Conservation (phyloP, 1,140 invertebrate genomes). For the Diachasma alloeum region DNA sequence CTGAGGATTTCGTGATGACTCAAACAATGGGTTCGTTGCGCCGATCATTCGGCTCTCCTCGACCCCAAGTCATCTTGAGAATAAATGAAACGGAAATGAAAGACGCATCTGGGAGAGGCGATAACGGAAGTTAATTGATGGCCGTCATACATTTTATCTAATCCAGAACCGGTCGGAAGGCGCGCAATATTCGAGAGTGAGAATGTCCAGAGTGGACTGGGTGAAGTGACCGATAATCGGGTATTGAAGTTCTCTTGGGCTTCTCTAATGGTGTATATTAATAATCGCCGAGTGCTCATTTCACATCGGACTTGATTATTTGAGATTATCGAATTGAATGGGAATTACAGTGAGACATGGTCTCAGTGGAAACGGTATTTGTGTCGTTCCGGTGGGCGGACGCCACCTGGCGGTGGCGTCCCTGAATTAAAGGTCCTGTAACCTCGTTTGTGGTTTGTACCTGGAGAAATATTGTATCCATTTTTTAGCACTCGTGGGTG, state of each 20-base stretch:
- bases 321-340: background rate
- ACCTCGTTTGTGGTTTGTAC: too few relatives aligned
- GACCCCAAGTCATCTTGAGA: background rate
- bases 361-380: background rate
- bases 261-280: background rate
- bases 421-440: background rate
- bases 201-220: background rate
- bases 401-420: background rate
- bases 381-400: background rate
- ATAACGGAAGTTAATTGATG: constrained; percentile 4
- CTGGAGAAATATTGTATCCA: too few relatives aligned
- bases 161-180: background rate
- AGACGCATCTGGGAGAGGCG: background rate
- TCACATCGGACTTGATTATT: background rate
- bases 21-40: constrained; percentile 11
- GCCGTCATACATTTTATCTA: background rate
- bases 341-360: background rate
- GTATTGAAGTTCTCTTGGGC: background rate
- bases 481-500: too few relatives aligned
- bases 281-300: background rate
- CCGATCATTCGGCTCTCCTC: background rate
- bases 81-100: background rate
- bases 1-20: background rate
- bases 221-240: background rate
- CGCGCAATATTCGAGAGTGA: background rate